Conservation (phyloP, 1,140 invertebrate genomes). For the Metaphire vulgaris region DNA sequence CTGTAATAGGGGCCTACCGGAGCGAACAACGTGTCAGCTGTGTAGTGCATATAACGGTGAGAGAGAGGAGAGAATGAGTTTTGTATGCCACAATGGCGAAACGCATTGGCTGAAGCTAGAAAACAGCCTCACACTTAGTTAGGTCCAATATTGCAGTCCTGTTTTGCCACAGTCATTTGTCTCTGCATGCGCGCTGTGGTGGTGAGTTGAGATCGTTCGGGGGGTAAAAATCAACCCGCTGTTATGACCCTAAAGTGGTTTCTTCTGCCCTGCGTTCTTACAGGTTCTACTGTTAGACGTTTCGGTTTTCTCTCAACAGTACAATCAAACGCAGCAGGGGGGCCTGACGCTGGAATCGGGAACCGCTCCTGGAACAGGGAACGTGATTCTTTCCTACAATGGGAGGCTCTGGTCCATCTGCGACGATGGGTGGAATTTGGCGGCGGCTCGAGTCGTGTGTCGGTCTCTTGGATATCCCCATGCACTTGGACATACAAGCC, state of each 20-base stretch:
- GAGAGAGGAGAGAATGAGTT: no score
- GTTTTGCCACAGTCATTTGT: no score
- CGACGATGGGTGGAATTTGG: slow-evolving; percentile 82
- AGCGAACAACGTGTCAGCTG: no score
- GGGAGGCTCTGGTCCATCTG: slow-evolving; percentile 81
- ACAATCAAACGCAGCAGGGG: background rate
- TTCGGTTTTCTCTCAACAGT: background rate
- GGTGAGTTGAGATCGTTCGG: background rate
- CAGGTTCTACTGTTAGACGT: no score
- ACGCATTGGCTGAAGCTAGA: no score
- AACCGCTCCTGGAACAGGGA: slow-evolving; percentile 14
- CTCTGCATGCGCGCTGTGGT: background rate
- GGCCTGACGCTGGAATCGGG: background rate
- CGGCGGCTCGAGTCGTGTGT: slow-evolving; percentile 75
- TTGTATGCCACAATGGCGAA: no score
- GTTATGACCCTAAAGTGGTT: no score
- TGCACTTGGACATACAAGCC: slow-evolving; percentile 7
- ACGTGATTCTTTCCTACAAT: slow-evolving; percentile 74
- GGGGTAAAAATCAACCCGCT: background rate
- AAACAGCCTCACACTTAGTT: no score
- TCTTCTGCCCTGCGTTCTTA: no score
- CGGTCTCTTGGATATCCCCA: slow-evolving; percentile 59
- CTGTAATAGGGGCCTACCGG: no score
- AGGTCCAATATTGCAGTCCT: no score
- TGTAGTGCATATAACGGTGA: no score